Conservation (phyloP, 2,113 vertebrate genomes). For the Dromaius novaehollandiae region DNA sequence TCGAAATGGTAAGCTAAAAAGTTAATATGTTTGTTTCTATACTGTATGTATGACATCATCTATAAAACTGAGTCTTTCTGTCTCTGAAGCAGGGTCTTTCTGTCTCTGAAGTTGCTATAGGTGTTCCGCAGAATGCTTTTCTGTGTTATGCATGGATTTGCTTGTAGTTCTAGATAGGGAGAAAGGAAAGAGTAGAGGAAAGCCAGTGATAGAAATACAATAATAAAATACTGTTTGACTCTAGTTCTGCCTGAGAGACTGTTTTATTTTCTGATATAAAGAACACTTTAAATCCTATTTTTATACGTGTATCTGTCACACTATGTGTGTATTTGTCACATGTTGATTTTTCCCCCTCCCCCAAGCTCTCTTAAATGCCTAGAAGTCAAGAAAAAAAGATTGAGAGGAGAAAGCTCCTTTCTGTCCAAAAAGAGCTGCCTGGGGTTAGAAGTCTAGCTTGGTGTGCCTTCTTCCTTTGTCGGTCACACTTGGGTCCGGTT, state of each 20-base stretch:
- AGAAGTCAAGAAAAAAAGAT: background rate
- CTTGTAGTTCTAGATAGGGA: background rate
- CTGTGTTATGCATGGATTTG: background rate
- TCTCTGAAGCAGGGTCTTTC: background rate
- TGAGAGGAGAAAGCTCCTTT: background rate
- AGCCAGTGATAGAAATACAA: background rate
- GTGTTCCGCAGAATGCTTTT: background rate
- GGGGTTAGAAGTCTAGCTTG: background rate
- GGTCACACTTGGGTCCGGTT: background rate
- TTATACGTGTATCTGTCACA: background rate
- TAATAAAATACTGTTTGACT: background rate
- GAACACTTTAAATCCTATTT: background rate
- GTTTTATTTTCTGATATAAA: background rate
- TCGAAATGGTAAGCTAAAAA: slow-evolving; percentile 87
- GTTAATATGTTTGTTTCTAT: background rate
- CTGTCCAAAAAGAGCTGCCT: background rate
- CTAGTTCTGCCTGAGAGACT: background rate
- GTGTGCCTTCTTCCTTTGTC: too few species aligned
- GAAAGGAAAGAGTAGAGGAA: background rate
- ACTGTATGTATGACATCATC: background rate
- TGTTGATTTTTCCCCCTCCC: background rate
- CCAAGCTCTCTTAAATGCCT: background rate
- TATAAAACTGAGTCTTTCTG: background rate
- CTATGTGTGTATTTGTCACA: background rate
- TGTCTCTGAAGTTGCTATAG: background rate